Conservation (phyloP, 2,113 vertebrate genomes). For the Microcebus lehilahytsara region DNA sequence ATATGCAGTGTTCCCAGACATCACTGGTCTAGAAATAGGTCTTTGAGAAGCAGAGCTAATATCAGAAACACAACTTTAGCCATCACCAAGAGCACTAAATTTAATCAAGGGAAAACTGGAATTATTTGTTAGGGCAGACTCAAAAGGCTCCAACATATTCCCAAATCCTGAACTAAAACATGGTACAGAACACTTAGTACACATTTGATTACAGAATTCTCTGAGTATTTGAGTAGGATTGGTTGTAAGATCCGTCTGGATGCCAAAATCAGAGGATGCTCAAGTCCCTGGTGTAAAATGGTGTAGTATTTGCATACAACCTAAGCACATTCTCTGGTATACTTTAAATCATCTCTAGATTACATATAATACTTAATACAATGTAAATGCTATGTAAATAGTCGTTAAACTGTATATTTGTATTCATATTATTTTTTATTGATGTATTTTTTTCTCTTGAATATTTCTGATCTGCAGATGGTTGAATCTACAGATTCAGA, state of each 20-base stretch:
- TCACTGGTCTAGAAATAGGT: conserved; percentile 83
- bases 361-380: neutral
- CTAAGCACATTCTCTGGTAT: neutral
- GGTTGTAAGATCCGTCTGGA: neutral
- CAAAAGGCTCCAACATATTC: neutral
- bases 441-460: neutral
- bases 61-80: neutral
- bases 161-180: neutral
- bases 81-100: neutral
- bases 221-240: neutral
- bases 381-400: neutral
- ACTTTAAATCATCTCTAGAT: neutral
- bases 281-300: neutral
- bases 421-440: neutral
- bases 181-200: neutral
- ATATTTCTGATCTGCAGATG: neutral
- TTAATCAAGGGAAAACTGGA: neutral
- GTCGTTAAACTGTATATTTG: neutral
- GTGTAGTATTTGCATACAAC: neutral
- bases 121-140: neutral
- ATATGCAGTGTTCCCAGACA: conserved; percentile 96
- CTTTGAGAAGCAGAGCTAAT: neutral
- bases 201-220: neutral
- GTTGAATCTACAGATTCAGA: neutral
- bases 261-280: neutral